Conservation (phyloP, 2,888 invertebrate genomes). For the Desoria tigrina region DNA sequence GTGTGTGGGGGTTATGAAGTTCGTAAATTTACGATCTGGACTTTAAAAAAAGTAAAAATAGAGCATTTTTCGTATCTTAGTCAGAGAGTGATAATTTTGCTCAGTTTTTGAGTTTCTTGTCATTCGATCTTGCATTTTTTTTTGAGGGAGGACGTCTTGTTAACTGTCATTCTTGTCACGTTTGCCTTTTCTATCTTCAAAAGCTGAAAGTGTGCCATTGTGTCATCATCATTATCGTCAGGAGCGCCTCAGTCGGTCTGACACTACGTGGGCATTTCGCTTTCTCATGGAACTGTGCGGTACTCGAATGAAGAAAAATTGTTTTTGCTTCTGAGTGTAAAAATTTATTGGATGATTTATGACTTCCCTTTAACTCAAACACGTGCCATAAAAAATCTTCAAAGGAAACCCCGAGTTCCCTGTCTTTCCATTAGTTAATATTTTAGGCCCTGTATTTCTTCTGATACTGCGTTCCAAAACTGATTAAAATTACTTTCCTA, state of each 20-base stretch:
- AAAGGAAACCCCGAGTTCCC: no score
- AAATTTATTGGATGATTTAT: constrained; percentile 14
- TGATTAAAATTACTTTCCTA: no score
- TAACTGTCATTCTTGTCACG: constrained; percentile 20
- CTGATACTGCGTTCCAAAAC: no score
- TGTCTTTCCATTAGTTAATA: no score
- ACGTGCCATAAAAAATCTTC: background rate
- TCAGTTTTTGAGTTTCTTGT: constrained; percentile 9
- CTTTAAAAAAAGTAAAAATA: no score
- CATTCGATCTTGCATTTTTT: constrained; percentile 11
- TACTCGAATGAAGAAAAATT: constrained; percentile 8
- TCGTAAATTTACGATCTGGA: no score
- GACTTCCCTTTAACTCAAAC: background rate
- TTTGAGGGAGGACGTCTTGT: constrained; percentile 1
- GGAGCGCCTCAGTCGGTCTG: background rate
- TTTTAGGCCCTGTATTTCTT: no score
- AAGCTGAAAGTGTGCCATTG: constrained; percentile 22
- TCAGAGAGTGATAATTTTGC: background rate
- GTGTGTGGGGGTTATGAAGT: no score
- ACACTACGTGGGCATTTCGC: background rate
- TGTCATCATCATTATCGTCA: constrained; percentile 19
- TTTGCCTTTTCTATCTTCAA: constrained; percentile 12
- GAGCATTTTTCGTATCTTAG: background rate
- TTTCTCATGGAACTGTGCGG: background rate
- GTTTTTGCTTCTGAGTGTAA: background rate